These are phyloP conservation scores for Geotrupes spiniger DNA, from an alignment of 2,888 invertebrate genomes.

Conservation along the genomic window DNA sequence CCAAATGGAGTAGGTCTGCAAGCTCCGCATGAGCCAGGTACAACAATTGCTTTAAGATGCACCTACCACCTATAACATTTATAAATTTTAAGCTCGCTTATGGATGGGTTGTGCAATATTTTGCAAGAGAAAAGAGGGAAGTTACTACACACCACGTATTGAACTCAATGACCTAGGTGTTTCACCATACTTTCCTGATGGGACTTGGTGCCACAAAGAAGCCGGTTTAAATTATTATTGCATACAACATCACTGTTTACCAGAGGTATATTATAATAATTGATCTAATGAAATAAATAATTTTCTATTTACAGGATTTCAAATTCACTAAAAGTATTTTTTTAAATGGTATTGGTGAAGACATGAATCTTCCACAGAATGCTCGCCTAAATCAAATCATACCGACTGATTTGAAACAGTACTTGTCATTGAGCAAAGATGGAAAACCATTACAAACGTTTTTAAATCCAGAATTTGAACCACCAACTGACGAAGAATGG, in stretches of 20 bases:
- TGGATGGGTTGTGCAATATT: slow-evolving; percentile 82
- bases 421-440: slow-evolving; percentile 59
- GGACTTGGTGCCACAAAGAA: slow-evolving; percentile 75
- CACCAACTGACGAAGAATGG: slow-evolving; percentile 61
- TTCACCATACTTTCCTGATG: slow-evolving; percentile 76
- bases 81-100: slow-evolving; percentile 59
- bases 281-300: neutral
- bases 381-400: slow-evolving; percentile 54
- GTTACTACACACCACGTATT: slow-evolving; percentile 72
- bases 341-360: slow-evolving; percentile 55
- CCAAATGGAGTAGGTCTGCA: slow-evolving; percentile 67
- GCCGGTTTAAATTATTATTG: slow-evolving; percentile 66
- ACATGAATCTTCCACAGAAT: slow-evolving; percentile 63
- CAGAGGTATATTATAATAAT: slow-evolving; percentile 54
- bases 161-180: slow-evolving; percentile 72
- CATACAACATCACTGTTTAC: slow-evolving; percentile 71
- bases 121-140: slow-evolving; percentile 64
- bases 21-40: slow-evolving; percentile 69
- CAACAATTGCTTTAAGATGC: too few relatives aligned
- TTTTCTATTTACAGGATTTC: slow-evolving; percentile 52
- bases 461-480: slow-evolving; percentile 54
- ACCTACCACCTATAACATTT: too few relatives aligned
- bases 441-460: slow-evolving; percentile 62
- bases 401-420: slow-evolving; percentile 56
- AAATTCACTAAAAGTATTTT: slow-evolving; percentile 55